These are phyloP conservation scores for Ganaspis sp. DNA, from an alignment of 1,140 invertebrate genomes.

Conservation along the genomic window DNA sequence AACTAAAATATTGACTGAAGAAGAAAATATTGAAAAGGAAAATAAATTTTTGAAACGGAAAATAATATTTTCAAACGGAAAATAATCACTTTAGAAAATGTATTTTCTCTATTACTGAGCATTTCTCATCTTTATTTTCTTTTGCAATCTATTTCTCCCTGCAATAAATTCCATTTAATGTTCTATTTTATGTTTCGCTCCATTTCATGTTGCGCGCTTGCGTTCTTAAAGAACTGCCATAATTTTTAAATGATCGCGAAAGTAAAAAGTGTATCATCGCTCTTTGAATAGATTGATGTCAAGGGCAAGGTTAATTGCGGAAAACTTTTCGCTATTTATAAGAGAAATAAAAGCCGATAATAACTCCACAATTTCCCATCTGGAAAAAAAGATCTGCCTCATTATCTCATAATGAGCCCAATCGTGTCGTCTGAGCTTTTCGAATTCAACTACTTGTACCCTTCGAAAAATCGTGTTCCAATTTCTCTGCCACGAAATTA, in stretches of 20 bases:
- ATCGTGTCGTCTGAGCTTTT: no score
- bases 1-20: no score
- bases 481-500: no score
- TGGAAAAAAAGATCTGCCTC: background rate
- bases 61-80: no score
- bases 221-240: background rate
- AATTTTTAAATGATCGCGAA: background rate
- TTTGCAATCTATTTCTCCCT: background rate
- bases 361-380: constrained; percentile 4
- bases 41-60: no score
- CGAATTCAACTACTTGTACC: no score
- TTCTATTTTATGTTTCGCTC: background rate
- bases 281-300: constrained; percentile 30
- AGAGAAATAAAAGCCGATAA: background rate
- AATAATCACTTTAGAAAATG: no score
- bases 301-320: constrained; percentile 41
- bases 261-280: constrained; percentile 13
- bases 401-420: no score
- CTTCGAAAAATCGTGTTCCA: no score
- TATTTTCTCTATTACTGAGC: no score
- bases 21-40: no score
- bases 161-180: background rate
- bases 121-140: background rate
- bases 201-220: background rate
- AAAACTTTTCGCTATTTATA: constrained; percentile 39